phyloP scores from a whole-genome alignment of 2,888 invertebrate species.

The Anticlea derivata region DNA sequence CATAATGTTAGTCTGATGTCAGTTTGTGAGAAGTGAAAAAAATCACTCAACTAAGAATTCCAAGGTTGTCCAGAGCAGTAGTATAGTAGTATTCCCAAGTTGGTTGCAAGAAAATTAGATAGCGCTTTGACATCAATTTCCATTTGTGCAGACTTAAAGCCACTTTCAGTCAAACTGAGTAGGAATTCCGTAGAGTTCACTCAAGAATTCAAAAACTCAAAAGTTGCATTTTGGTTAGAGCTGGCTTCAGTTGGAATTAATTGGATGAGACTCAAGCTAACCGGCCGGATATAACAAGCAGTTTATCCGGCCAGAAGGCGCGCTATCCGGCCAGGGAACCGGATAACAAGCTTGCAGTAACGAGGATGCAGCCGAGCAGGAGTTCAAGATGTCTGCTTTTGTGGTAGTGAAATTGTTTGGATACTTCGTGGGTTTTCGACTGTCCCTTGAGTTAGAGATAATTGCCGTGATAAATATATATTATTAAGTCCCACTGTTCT shows the following conservation, averaged over 20 bases:
- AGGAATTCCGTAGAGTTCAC: slow-evolving; percentile 17
- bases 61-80: no score
- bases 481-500: no score
- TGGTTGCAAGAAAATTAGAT: no score
- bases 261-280: slow-evolving; percentile 79
- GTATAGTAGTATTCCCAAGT: no score
- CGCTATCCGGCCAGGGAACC: slow-evolving; percentile 39
- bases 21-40: no score
- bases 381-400: slow-evolving; percentile 50
- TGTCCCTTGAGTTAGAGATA: slow-evolving; percentile 2
- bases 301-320: slow-evolving; percentile 19
- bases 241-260: slow-evolving; percentile 73
- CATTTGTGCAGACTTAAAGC: background rate
- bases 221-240: slow-evolving; percentile 62
- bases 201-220: slow-evolving; percentile 47
- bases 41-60: no score
- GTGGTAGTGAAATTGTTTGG: slow-evolving; percentile 36
- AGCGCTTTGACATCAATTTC: no score
- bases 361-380: slow-evolving; percentile 58
- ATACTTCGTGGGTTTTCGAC: slow-evolving; percentile 13
- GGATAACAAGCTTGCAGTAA: slow-evolving; percentile 61
- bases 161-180: background rate
- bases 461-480: no score
- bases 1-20: no score
- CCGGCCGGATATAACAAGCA: slow-evolving; percentile 59